Base-by-base conservation (phyloP, 2,888 invertebrate species). In the Drosophila suboccidentalis region DNA sequence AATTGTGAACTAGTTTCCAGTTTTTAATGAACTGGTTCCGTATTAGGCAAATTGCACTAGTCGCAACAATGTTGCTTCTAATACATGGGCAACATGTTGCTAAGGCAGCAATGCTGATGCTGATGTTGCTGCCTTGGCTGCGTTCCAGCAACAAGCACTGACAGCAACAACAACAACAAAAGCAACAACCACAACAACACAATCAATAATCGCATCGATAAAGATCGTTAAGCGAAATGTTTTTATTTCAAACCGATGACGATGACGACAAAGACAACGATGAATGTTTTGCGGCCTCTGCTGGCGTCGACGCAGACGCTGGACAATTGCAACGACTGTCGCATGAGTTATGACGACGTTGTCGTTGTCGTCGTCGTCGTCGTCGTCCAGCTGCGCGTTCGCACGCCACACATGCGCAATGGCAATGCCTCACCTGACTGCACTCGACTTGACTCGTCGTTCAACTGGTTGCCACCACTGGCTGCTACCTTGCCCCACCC, bases 171-270 rank as follows among this genome's bases (percentile, higher is more conserved):
- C 41, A 41, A 11, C 49, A 32, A 51, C 36, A 41, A 62, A 19
- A 38, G 43, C 44, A 36, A 72, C 6, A 26, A 39, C 41, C 32
- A 13, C 50, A 34, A 51, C 43, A 41, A 62, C 62, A 83, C 90
- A 92, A 92, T 92, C 92, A 92, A 92, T 92, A 92, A 92, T 92
- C 92, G 87, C 85, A 90, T 75, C 91, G 92, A 92, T 92, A 91
- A 92, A 90, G 90, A 92, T 92, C 92, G 90, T 92, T 86, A 89
- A 86, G 79, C 82, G 87, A 89, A 86, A 86, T 89, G 86, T 89
- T 89, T 86, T 89, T 89, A 89, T 86, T 89, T 86, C 70, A 75
- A 90, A 64, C 65, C 68, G 78, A 58, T 77, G 80, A 79, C 62
- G 77, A 79, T 58, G 51, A 62, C 68, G 46, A 53, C 55, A 46